Conservation (phyloP, 92 coral and sea anemone species). For the Montipora capitata region DNA sequence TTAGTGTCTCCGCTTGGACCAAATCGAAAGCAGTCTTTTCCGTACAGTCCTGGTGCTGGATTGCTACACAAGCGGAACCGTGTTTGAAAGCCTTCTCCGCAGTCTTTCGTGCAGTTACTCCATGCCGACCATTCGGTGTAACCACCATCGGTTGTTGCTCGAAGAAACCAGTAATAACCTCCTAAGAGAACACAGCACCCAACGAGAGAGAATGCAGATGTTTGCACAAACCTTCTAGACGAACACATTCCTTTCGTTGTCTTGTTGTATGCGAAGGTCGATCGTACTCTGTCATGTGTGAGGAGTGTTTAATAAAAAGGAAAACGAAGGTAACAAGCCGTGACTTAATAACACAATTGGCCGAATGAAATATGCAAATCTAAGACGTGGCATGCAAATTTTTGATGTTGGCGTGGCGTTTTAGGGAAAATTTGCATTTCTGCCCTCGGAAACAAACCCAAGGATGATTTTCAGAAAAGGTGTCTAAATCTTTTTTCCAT, state of each 20-base stretch:
- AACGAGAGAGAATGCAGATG: constrained; percentile 9
- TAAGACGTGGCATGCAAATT: constrained; percentile 36
- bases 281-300: no score
- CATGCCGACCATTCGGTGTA: constrained; percentile 75
- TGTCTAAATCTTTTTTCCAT: no score
- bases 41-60: constrained; percentile 73
- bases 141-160: constrained; percentile 29
- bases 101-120: constrained; percentile 68
- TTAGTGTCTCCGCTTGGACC: constrained; percentile 11
- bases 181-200: constrained; percentile 6
- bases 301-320: no score
- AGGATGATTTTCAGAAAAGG: no score
- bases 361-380: constrained; percentile 14
- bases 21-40: constrained; percentile 61
- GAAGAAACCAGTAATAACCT: constrained; percentile 16
- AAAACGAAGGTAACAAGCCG: not conserved
- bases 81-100: constrained; percentile 76
- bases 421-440: not conserved
- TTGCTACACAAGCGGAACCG: constrained; percentile 64
- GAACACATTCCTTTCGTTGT: constrained; percentile 27
- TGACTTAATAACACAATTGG: constrained; percentile 1
- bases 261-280: not conserved
- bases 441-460: no score
- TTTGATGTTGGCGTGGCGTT: not conserved
- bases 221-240: constrained; percentile 19